phyloP scores from a whole-genome alignment of 2,888 invertebrate genomes.

The Anodontia alba region DNA sequence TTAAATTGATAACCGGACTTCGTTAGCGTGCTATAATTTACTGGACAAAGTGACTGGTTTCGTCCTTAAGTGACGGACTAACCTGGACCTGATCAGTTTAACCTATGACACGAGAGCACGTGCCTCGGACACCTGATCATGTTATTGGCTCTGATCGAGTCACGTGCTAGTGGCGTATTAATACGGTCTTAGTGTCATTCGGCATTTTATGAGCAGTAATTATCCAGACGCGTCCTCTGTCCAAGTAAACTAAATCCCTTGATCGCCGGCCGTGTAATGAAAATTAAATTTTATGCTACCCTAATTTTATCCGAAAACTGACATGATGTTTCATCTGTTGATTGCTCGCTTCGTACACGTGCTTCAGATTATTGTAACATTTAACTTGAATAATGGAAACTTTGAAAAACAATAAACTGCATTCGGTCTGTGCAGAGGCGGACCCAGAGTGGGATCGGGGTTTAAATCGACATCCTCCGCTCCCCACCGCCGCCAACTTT shows the following conservation, averaged over 20 bases:
- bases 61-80: background rate
- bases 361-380: background rate
- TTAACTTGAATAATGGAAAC: too few species aligned
- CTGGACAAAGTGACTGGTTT: background rate
- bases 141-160: constrained; percentile 21
- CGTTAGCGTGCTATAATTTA: background rate
- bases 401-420: too few species aligned
- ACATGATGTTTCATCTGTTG: background rate
- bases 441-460: background rate
- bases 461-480: background rate
- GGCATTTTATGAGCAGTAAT: constrained; percentile 32
- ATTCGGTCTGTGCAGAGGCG: background rate
- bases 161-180: constrained; percentile 47
- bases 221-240: constrained; percentile 28
- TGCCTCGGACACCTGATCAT: constrained; percentile 47
- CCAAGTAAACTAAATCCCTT: constrained; percentile 8
- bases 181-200: constrained; percentile 44
- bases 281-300: constrained; percentile 16
- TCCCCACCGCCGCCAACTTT: background rate
- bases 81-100: constrained; percentile 5
- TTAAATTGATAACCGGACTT: background rate
- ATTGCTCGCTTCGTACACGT: background rate
- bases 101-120: constrained; percentile 36
- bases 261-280: constrained; percentile 30
- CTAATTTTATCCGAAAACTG: constrained; percentile 12